Evolutionary conservation across 1,140 invertebrate genomes (phyloP).

Genomic region (Mylabris phalerata): DNA sequence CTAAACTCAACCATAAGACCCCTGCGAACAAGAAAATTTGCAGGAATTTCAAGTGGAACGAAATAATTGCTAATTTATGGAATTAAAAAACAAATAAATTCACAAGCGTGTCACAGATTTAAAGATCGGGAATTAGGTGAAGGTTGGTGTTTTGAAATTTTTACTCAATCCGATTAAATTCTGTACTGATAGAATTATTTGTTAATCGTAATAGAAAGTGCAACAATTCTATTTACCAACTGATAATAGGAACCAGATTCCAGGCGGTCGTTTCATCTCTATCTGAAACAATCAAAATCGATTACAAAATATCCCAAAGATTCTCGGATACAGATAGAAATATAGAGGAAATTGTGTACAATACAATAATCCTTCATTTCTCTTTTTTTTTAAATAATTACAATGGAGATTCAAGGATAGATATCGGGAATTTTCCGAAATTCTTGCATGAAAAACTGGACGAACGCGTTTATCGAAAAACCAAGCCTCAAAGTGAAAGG

Average conservation of each 20-base stretch:
- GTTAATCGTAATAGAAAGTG: no score
- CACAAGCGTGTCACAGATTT: neutral
- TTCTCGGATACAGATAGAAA: no score
- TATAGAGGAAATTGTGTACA: no score
- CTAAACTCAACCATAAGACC: conserved; percentile 36
- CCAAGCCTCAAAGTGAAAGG: no score
- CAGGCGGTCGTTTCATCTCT: conserved; percentile 38
- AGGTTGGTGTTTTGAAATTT: conserved; percentile 5
- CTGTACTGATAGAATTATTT: neutral
- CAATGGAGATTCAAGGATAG: no score
- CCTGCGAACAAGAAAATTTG: conserved; percentile 26
- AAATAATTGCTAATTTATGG: conserved; percentile 8
- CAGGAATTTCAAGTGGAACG: conserved; percentile 9
- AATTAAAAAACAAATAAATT: neutral
- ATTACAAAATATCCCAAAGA: neutral
- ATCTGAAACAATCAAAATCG: conserved; percentile 30
- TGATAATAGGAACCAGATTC: conserved; percentile 38
- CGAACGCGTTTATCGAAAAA: no score
- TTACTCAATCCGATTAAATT: neutral
- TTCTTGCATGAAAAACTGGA: no score
- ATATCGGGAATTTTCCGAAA: no score
- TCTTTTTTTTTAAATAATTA: no score
- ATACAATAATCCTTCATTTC: no score
- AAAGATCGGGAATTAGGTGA: neutral
- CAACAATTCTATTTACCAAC: conserved; percentile 28